Evolutionary conservation across 2,797 vertebrate genomes (phyloP).

Genomic region (Acanthurus leucopareius): DNA sequence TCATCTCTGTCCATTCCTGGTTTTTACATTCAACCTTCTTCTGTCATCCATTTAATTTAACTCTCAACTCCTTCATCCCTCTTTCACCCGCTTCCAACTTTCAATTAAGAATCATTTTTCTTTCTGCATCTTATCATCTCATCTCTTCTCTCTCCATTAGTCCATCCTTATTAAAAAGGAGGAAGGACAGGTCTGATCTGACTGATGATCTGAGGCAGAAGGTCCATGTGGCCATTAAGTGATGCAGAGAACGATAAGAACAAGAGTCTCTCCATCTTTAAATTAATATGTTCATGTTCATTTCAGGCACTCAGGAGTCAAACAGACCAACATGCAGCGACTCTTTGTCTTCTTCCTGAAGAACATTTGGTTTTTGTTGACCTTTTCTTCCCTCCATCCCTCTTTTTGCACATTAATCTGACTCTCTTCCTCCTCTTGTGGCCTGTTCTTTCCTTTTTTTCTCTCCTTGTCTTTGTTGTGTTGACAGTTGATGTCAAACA

Average conservation of each 20-base stretch:
- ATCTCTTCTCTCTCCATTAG: slow-evolving; percentile 1
- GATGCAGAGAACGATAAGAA: too few species aligned
- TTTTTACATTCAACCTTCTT: neutral
- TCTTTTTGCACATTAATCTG: neutral
- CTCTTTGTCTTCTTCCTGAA: too few species aligned
- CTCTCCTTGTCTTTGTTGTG: neutral
- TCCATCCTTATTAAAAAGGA: neutral
- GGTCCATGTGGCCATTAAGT: too few species aligned
- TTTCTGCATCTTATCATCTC: neutral
- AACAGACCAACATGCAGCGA: too few species aligned
- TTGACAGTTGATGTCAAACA: slow-evolving; percentile 12
- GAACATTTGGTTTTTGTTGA: too few species aligned
- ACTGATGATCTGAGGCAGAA: too few species aligned
- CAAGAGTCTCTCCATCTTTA: too few species aligned
- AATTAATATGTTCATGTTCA: too few species aligned
- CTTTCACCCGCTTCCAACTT: neutral
- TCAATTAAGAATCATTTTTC: too few species aligned
- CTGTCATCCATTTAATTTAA: neutral
- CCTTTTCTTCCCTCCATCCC: neutral
- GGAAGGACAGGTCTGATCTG: too few species aligned
- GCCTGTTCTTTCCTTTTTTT: neutral
- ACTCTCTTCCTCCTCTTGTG: neutral
- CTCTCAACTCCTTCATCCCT: neutral
- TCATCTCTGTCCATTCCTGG: neutral
- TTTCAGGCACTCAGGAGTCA: too few species aligned